Percentiles rank a stretch among this genome's conserved stretches.
Evolutionary conservation across 2,888 invertebrate genomes (phyloP).

Genomic region (Eupithecia insigniata): DNA sequence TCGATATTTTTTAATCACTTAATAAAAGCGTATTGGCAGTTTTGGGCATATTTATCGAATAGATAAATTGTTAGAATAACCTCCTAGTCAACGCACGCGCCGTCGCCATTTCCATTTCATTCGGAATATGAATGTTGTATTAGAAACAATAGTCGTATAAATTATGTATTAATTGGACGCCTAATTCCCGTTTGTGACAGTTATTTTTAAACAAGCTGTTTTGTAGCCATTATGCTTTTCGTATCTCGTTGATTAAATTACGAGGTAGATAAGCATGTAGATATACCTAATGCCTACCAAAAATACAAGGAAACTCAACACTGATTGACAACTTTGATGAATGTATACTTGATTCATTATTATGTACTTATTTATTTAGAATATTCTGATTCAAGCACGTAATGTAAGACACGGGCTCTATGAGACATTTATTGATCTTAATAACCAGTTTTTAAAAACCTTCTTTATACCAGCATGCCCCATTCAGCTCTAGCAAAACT

Average conservation of each 20-base stretch:
- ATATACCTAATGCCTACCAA: not conserved
- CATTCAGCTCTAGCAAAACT: not conserved
- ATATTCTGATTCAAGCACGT: not conserved
- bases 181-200: conserved; percentile 18
- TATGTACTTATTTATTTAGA: not conserved
- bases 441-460: not conserved
- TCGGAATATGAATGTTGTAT: conserved; percentile 22
- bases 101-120: conserved; percentile 7
- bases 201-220: conserved; percentile 20
- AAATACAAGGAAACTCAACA: not conserved
- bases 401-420: not conserved
- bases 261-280: not conserved
- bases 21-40: not conserved
- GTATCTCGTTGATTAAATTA: not conserved
- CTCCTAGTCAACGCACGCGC: conserved; percentile 29
- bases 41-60: conserved; percentile 1
- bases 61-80: not conserved
- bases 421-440: conserved; percentile 1
- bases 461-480: not conserved
- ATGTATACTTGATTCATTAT: not conserved
- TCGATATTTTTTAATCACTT: not conserved
- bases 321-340: not conserved
- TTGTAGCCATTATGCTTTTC: not conserved
- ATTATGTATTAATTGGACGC: conserved; percentile 24
- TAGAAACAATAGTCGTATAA: conserved; percentile 12